These are phyloP conservation scores for Rhogogaster chlorosoma DNA, from an alignment of 2,888 invertebrate genomes.

Conservation along the genomic window DNA sequence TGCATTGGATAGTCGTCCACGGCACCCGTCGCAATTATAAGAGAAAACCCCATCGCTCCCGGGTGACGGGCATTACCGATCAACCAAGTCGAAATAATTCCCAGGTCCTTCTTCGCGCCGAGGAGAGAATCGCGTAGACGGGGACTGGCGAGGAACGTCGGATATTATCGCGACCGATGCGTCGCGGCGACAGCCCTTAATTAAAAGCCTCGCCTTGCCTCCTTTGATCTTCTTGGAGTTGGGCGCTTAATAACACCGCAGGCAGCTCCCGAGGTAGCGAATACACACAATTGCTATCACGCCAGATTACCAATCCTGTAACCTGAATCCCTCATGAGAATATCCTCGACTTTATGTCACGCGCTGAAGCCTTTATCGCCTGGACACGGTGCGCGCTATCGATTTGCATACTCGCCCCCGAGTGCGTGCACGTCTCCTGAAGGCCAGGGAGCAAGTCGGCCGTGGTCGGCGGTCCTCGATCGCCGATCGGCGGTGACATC, in stretches of 20 bases:
- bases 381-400: constrained; percentile 56
- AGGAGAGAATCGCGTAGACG: constrained; percentile 14
- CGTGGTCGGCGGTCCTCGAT: constrained; percentile 24
- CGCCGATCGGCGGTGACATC: constrained; percentile 21
- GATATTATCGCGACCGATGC: constrained; percentile 48
- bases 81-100: constrained; percentile 39
- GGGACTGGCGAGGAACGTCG: constrained; percentile 13
- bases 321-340: constrained; percentile 27
- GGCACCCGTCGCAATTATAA: constrained; percentile 44
- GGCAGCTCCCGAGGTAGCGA: constrained; percentile 46
- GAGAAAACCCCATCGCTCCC: constrained; percentile 36
- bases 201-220: constrained; percentile 46
- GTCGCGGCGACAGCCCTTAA: constrained; percentile 50
- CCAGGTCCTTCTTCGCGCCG: constrained; percentile 21
- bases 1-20: constrained; percentile 21
- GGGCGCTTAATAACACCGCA: constrained; percentile 39
- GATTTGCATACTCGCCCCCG: constrained; percentile 66
- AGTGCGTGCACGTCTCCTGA: constrained; percentile 38
- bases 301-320: constrained; percentile 40
- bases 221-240: constrained; percentile 38
- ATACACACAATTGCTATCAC: constrained; percentile 50
- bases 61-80: constrained; percentile 45
- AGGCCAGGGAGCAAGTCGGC: neutral
- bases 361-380: constrained; percentile 63
- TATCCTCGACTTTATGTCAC: constrained; percentile 36